Percentiles rank a stretch among this genome's conserved stretches.
Conservation (phyloP, 2,888 invertebrate species). For the Cacoxenus indagator region DNA sequence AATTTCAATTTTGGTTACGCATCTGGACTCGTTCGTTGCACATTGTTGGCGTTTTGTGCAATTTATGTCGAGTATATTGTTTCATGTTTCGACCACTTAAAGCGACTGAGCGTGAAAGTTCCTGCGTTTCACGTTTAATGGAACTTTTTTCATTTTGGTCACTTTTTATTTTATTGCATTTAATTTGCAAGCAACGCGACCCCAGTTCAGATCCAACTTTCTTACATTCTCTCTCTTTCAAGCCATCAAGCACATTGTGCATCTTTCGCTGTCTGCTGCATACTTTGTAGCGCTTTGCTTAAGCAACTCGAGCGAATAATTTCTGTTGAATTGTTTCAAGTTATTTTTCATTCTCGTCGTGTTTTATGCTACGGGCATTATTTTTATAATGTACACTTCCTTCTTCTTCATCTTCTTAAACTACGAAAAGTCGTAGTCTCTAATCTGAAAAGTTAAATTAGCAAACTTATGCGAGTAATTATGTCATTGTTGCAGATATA, state of each 20-base stretch:
- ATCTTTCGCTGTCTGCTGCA: not conserved
- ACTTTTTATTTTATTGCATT: not conserved
- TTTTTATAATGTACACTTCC: not conserved
- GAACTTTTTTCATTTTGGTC: too few relatives aligned
- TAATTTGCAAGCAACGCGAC: not conserved
- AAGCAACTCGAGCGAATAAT: conserved; percentile 4
- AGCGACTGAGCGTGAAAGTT: too few relatives aligned
- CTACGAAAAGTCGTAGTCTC: too few relatives aligned
- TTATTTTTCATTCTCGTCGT: not conserved
- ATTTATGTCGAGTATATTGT: conserved; percentile 56
- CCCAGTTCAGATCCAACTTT: not conserved
- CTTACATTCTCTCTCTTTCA: not conserved
- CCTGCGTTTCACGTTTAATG: too few relatives aligned
- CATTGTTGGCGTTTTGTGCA: conserved; percentile 37
- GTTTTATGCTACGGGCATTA: not conserved
- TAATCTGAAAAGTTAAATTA: conserved; percentile 9
- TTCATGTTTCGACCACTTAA: conserved; percentile 16
- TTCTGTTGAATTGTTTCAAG: not conserved
- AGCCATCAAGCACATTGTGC: not conserved
- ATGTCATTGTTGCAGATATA: not conserved
- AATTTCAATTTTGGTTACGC: conserved; percentile 60
- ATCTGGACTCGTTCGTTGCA: conserved; percentile 45
- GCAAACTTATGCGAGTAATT: not conserved
- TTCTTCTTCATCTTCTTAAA: not conserved
- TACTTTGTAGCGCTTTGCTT: not conserved